phyloP scores from a whole-genome alignment of 2,113 vertebrate genomes.

The Syrmaticus mikado region DNA sequence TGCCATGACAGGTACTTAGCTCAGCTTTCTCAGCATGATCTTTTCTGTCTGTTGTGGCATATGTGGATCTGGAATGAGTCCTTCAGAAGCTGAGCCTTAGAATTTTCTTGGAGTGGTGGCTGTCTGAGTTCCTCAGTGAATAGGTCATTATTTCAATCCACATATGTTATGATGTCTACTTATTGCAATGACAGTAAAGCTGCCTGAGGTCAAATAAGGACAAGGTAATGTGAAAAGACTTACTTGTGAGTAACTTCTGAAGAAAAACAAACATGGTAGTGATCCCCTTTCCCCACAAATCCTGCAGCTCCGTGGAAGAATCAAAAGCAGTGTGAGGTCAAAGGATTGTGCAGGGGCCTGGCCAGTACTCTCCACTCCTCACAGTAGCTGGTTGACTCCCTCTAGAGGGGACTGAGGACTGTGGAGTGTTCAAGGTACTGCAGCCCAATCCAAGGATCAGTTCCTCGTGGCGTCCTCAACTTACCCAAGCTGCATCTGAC shows the following conservation, averaged over 20 bases:
- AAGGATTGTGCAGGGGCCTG: background rate
- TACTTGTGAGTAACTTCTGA: background rate
- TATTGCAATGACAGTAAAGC: background rate
- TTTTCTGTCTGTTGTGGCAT: background rate
- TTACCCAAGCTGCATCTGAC: background rate
- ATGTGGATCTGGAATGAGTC: background rate
- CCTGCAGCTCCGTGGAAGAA: background rate
- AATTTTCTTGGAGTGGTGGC: background rate
- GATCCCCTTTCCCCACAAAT: background rate
- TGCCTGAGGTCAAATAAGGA: background rate
- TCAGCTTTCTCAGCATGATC: background rate
- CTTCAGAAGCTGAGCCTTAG: background rate
- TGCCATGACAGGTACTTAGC: background rate
- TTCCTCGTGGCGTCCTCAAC: background rate
- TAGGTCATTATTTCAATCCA: background rate
- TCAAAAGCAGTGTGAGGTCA: background rate
- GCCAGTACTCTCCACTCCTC: background rate
- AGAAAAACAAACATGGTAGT: constrained; percentile 7
- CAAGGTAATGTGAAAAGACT: background rate
- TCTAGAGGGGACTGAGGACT: constrained; percentile 41
- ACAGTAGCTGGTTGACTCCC: constrained; percentile 34
- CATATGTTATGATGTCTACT: background rate
- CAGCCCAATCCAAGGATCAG: background rate
- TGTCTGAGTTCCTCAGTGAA: background rate
- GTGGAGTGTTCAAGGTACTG: background rate